Conservation (phyloP, 2,797 vertebrate species). For the Poecile montanus region DNA sequence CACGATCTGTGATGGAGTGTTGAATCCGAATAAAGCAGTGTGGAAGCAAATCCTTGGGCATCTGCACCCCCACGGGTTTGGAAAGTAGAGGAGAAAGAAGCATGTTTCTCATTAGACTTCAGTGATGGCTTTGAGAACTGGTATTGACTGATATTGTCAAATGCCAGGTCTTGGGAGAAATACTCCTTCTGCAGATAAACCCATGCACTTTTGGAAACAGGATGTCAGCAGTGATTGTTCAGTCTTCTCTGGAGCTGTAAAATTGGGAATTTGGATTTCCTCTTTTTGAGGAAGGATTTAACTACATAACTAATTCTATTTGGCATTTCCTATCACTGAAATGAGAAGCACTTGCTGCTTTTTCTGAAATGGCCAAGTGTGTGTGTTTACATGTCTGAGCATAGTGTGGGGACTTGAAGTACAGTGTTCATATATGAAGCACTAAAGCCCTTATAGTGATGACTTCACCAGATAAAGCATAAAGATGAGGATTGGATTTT, state of each 20-base stretch:
- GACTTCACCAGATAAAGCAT: background rate
- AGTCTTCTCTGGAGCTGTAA: background rate
- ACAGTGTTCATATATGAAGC: background rate
- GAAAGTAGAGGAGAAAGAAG: background rate
- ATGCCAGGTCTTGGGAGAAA: background rate
- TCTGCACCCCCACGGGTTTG: background rate
- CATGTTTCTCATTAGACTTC: background rate
- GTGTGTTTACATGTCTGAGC: background rate
- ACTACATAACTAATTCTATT: rapidly evolving
- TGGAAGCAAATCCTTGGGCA: background rate
- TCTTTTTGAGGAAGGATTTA: background rate
- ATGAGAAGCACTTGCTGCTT: background rate
- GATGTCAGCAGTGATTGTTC: background rate
- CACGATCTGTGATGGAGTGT: rapidly evolving
- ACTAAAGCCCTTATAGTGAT: background rate
- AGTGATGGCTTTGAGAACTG: background rate
- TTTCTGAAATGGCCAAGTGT: background rate
- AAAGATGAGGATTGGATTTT: background rate
- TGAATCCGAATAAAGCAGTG: background rate
- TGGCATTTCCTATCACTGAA: background rate
- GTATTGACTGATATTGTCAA: background rate
- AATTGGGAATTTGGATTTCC: background rate
- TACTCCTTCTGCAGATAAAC: background rate
- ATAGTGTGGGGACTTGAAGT: background rate
- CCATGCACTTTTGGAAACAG: background rate